Evolutionary conservation across 2,797 vertebrate species (phyloP).

Genomic region (Acanthornis magna): DNA sequence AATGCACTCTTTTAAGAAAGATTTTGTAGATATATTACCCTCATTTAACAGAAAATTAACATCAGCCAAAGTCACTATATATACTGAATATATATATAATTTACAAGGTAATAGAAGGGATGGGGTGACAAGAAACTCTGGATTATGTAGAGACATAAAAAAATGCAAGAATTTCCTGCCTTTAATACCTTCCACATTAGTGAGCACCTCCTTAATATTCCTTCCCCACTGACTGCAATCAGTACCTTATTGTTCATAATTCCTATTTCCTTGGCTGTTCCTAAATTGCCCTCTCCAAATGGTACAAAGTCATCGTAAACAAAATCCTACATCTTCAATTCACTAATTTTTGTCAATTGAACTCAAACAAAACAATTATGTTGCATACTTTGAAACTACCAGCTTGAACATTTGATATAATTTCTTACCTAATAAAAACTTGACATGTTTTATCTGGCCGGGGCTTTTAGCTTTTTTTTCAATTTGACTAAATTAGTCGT

Average conservation of each 20-base stretch:
- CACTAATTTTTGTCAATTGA: conserved; percentile 60
- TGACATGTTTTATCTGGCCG: conserved; percentile 16
- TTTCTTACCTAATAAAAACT: conserved; percentile 60
- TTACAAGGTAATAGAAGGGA: conserved; percentile 34
- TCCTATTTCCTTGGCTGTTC: conserved; percentile 57
- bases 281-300: conserved; percentile 59
- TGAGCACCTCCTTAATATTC: conserved; percentile 45
- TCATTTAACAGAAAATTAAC: not conserved
- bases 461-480: not conserved
- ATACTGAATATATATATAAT: not conserved
- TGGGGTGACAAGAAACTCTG: conserved; percentile 19
- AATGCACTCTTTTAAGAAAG: not conserved
- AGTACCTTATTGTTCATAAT: conserved; percentile 66
- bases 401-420: conserved; percentile 58
- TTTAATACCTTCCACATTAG: conserved; percentile 57
- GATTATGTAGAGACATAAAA: conserved; percentile 28
- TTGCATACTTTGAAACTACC: conserved; percentile 46
- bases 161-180: conserved; percentile 54
- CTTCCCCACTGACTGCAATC: conserved; percentile 63
- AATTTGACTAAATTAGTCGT: conserved; percentile 4
- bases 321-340: conserved; percentile 61
- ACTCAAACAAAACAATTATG: conserved; percentile 58
- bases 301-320: conserved; percentile 59
- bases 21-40: not conserved
- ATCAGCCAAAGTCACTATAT: not conserved